Percentiles rank a stretch among this genome's conserved stretches.
phyloP scores from a whole-genome alignment of 2,113 vertebrate species.

The Stigmatopora nigra region DNA sequence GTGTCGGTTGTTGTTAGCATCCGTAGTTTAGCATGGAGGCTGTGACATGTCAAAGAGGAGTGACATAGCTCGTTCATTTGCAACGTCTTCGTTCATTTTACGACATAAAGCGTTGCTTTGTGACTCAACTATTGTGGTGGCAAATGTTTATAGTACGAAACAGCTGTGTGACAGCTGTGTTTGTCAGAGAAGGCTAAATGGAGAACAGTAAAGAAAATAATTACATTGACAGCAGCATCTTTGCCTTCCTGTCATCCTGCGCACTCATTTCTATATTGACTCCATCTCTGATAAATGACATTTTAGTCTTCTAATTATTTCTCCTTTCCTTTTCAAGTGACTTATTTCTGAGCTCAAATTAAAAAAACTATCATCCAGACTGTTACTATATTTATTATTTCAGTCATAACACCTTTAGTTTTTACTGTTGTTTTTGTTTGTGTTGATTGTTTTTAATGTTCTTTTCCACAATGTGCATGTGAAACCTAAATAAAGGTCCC shows the following conservation, averaged over 20 bases:
- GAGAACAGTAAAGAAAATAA: neutral
- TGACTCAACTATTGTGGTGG: neutral
- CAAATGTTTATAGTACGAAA: neutral
- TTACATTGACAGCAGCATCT: neutral
- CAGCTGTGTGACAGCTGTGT: neutral
- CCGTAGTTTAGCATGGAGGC: constrained; percentile 21
- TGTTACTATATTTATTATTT: neutral
- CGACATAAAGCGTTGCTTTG: neutral
- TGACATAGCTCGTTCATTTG: constrained; percentile 5
- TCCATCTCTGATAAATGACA: neutral
- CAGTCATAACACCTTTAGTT: neutral
- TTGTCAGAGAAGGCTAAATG: neutral
- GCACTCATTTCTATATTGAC: neutral
- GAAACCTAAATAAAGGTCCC: neutral
- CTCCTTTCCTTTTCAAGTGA: neutral
- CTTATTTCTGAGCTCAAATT: no score
- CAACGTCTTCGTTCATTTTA: neutral
- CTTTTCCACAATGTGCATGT: neutral
- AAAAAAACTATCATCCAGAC: no score
- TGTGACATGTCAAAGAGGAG: constrained; percentile 3
- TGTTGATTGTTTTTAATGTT: neutral
- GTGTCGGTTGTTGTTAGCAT: constrained; percentile 42
- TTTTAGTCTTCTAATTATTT: neutral
- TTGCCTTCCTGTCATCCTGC: neutral
- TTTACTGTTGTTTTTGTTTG: neutral